Percentiles rank a stretch among this genome's conserved stretches.
These are phyloP conservation scores for Chromoteleia sp. DNA, from an alignment of 2,888 invertebrate genomes.

Conservation along the genomic window DNA sequence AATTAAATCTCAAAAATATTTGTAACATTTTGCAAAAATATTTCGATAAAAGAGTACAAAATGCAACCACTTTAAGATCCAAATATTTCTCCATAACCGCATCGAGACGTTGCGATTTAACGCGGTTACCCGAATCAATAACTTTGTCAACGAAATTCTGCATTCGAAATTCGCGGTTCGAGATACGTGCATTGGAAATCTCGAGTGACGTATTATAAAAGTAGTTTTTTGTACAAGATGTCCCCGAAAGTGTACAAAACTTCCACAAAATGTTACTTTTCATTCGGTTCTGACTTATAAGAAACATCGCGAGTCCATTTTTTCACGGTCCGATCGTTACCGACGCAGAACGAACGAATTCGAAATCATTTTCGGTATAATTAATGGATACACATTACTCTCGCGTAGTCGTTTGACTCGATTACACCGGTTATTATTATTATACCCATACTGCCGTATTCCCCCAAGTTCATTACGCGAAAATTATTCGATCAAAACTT, in stretches of 20 bases:
- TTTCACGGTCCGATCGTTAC: too few species aligned
- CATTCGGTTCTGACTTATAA: too few species aligned
- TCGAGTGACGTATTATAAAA: conserved; percentile 17
- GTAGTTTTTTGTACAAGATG: conserved; percentile 7
- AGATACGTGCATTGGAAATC: conserved; percentile 51
- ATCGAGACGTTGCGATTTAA: conserved; percentile 12
- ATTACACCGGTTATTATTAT: conserved; percentile 4
- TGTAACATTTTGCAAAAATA: too few species aligned
- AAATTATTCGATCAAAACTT: conserved; percentile 51
- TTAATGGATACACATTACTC: conserved; percentile 6
- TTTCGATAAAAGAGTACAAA: too few species aligned
- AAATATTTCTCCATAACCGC: conserved; percentile 5
- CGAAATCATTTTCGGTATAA: not conserved
- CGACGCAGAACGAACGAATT: too few species aligned
- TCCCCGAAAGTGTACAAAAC: too few species aligned
- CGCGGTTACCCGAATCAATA: conserved; percentile 39
- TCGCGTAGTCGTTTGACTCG: conserved; percentile 4
- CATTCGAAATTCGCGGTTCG: conserved; percentile 32
- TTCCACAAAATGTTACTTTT: too few species aligned
- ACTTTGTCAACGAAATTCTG: conserved; percentile 45
- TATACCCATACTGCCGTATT: conserved; percentile 2
- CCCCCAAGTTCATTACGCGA: conserved; percentile 27
- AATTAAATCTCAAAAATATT: too few species aligned
- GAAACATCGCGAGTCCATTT: too few species aligned
- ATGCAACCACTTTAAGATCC: not conserved